phyloP scores from a whole-genome alignment of 2,888 invertebrate genomes.

The Philereme vetulata region DNA sequence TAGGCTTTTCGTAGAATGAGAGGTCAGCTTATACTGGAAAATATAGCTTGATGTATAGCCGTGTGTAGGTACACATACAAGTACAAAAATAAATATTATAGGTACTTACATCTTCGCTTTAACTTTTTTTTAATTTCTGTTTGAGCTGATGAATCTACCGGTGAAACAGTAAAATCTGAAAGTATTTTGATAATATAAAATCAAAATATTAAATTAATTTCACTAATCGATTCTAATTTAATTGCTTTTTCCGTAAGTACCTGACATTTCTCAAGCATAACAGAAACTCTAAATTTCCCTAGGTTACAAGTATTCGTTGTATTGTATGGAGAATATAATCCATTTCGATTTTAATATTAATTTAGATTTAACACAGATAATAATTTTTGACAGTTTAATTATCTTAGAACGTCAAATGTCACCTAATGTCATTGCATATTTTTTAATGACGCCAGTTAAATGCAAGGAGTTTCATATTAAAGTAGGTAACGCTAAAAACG shows the following conservation, averaged over 20 bases:
- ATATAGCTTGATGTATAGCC: too few relatives aligned
- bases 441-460: too few relatives aligned
- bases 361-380: conserved; percentile 51
- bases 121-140: conserved; percentile 56
- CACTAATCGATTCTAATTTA: neutral
- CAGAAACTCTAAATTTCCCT: conserved; percentile 49
- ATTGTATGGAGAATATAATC: conserved; percentile 52
- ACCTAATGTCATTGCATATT: conserved; percentile 2
- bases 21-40: too few relatives aligned
- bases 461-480: conserved; percentile 1
- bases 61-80: neutral
- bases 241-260: conserved; percentile 39
- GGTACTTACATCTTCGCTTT: conserved; percentile 63
- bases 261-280: conserved; percentile 70
- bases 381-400: conserved; percentile 45
- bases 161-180: conserved; percentile 39
- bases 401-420: conserved; percentile 55
- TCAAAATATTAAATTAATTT: neutral
- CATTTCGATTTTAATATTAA: conserved; percentile 54
- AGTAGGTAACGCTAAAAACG: too few relatives aligned
- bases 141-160: conserved; percentile 60
- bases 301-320: conserved; percentile 42
- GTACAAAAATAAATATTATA: neutral
- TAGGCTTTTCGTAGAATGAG: too few relatives aligned
- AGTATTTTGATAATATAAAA: neutral